Percentiles rank a stretch among this genome's conserved stretches.
Conservation (phyloP, 2,113 vertebrate genomes). For the Microtus ochrogaster region DNA sequence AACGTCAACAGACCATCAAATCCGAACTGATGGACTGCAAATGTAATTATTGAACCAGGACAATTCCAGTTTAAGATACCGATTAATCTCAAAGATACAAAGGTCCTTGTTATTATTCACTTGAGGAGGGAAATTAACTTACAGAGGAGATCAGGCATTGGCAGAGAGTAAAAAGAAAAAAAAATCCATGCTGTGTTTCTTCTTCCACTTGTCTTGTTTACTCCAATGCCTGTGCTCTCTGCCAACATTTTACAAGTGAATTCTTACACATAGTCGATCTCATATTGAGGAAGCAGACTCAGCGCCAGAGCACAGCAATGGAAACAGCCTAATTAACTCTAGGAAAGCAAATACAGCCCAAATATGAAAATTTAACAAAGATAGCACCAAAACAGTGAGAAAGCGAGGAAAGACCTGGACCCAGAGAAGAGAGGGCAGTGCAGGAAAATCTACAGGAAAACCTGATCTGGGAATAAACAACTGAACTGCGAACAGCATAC, state of each 20-base stretch:
- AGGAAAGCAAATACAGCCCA: slow-evolving; percentile 30
- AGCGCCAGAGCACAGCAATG: background rate
- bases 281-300: background rate
- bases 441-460: background rate
- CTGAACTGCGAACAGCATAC: slow-evolving; percentile 31
- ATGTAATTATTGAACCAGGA: slow-evolving; percentile 57
- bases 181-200: background rate
- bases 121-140: slow-evolving; percentile 54
- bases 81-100: slow-evolving; percentile 51
- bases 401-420: background rate
- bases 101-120: slow-evolving; percentile 49
- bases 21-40: slow-evolving; percentile 52
- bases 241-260: background rate
- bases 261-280: background rate
- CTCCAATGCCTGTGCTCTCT: background rate
- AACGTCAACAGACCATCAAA: slow-evolving; percentile 54
- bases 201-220: slow-evolving; percentile 30
- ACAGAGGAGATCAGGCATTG: slow-evolving; percentile 25
- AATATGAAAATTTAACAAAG: slow-evolving; percentile 31
- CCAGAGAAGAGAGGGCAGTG: background rate
- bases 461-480: background rate
- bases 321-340: slow-evolving; percentile 34
- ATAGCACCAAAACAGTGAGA: background rate
- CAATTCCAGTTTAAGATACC: slow-evolving; percentile 60
- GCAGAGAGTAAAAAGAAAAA: background rate